Evolutionary conservation across 1,140 invertebrate genomes (phyloP), one percentile per base, ranked within the genome.

Genomic region (Sycobia sp.): DNA sequence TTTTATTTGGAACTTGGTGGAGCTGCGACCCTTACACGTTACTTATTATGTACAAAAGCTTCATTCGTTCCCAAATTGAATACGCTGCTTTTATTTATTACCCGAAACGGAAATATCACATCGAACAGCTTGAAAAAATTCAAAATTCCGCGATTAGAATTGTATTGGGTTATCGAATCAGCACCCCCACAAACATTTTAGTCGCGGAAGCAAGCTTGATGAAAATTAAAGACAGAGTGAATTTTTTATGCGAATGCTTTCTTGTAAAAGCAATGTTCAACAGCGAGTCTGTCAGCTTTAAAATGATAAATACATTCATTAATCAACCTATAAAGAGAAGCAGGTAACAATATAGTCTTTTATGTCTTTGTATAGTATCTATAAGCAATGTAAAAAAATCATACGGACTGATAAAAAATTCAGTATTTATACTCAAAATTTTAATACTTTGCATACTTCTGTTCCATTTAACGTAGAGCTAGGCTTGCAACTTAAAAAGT

Each of bases 71-170:
- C 4, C n/a, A n/a, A n/a, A n/a, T n/a, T n/a, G n/a, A n/a, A n/a
- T 23, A 49, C 3, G 13, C 14, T 32, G 27, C 38, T 2, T 57
- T 57, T 14, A 10, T 57, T 7, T 38, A 38, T 11, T 57, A 11
- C 34, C 41, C 54, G 11, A 16, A 9, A 2, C 11, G 44, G 4
- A 14, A 44, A 36, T 14, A 18, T 9, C 16, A 44, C 25, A 11
- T 14, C 3, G 7, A 32, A 18, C 43, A 43, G 36, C 7, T 46
- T 36, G 9, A 47, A 25, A 46, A 38, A 36, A 58, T 58, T 11
- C 43, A 58, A 58, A 22, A 36, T 27, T 22, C 43, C 11, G 56
- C 27, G 11, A 46, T 58, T 14, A 32, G 43, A 36, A 32, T 14
- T 5, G 43, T 29, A 3, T n/a, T 47, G 5, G 56, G 56, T 9